A percentile compares a stretch with the other conserved stretches of the same genome.
Conservation (phyloP, 1,140 invertebrate genomes). For the Zaprionus tsacasi region DNA sequence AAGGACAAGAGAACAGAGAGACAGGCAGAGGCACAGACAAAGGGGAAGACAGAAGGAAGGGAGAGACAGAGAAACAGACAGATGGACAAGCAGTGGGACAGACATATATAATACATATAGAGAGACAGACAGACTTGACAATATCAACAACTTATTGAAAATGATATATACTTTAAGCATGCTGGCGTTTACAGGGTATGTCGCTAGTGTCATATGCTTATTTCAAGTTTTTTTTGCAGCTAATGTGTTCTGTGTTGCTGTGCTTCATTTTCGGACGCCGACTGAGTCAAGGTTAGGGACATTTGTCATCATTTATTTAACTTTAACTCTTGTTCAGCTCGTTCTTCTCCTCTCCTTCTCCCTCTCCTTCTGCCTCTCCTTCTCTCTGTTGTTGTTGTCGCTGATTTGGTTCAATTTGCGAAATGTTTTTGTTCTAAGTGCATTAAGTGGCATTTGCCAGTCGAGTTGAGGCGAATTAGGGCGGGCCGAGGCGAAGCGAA, state of each 20-base stretch:
- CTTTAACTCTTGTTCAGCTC: slow-evolving; percentile 17
- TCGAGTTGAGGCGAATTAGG: slow-evolving; percentile 28
- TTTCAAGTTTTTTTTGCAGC: background rate
- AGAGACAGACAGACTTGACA: too few relatives aligned
- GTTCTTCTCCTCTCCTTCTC: background rate
- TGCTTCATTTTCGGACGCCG: slow-evolving; percentile 25
- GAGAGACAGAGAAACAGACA: too few relatives aligned
- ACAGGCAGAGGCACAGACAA: too few relatives aligned
- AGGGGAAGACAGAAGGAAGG: too few relatives aligned
- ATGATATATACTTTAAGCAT: too few relatives aligned
- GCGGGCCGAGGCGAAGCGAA: too few relatives aligned
- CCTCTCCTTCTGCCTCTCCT: slow-evolving; percentile 13
- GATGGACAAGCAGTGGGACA: too few relatives aligned
- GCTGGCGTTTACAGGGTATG: background rate
- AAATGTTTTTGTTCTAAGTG: slow-evolving; percentile 69
- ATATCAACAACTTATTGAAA: too few relatives aligned
- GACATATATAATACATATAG: background rate
- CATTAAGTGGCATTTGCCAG: slow-evolving; percentile 63
- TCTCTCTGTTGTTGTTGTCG: slow-evolving; percentile 22
- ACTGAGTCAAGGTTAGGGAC: slow-evolving; percentile 30
- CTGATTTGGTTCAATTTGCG: slow-evolving; percentile 75
- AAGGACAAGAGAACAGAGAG: too few relatives aligned
- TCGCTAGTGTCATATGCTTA: background rate
- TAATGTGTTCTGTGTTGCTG: slow-evolving; percentile 20
- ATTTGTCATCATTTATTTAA: slow-evolving; percentile 40